Conservation (phyloP, 2,888 invertebrate species). For the Mythimna lalbum region DNA sequence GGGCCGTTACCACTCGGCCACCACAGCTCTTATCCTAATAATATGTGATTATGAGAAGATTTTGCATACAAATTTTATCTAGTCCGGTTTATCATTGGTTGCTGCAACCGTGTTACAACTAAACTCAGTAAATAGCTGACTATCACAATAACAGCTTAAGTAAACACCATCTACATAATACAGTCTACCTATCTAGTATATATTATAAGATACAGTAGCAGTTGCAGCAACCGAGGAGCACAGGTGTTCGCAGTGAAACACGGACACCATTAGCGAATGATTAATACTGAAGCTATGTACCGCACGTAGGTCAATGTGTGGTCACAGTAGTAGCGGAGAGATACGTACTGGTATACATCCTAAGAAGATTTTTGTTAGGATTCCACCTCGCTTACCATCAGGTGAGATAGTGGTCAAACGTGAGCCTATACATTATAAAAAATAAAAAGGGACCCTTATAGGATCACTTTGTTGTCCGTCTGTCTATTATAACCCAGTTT, state of each 20-base stretch:
- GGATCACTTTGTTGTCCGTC: too few relatives aligned
- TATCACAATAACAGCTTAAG: background rate
- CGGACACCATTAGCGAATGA: constrained; percentile 73
- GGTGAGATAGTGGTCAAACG: too few relatives aligned
- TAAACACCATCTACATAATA: constrained; percentile 18
- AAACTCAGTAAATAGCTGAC: background rate
- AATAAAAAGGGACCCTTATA: too few relatives aligned
- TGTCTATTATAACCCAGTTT: too few relatives aligned
- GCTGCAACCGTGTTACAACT: background rate
- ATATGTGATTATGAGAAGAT: too few relatives aligned
- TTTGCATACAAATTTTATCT: too few relatives aligned
- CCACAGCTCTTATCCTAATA: background rate
- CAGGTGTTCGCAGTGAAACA: constrained; percentile 69
- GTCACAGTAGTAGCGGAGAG: constrained; percentile 46
- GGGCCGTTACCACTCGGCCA: too few relatives aligned
- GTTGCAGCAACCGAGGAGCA: constrained; percentile 46
- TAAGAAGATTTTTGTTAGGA: too few relatives aligned
- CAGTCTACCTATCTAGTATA: background rate
- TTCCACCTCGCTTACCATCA: too few relatives aligned
- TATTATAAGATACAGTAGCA: constrained; percentile 30
- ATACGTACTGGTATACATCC: too few relatives aligned
- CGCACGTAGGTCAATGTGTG: constrained; percentile 31
- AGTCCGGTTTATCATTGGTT: background rate
- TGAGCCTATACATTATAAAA: too few relatives aligned
- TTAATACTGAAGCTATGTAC: constrained; percentile 68